phyloP scores from a whole-genome alignment of 2,797 vertebrate genomes.

The Ptychadena robeensis region DNA sequence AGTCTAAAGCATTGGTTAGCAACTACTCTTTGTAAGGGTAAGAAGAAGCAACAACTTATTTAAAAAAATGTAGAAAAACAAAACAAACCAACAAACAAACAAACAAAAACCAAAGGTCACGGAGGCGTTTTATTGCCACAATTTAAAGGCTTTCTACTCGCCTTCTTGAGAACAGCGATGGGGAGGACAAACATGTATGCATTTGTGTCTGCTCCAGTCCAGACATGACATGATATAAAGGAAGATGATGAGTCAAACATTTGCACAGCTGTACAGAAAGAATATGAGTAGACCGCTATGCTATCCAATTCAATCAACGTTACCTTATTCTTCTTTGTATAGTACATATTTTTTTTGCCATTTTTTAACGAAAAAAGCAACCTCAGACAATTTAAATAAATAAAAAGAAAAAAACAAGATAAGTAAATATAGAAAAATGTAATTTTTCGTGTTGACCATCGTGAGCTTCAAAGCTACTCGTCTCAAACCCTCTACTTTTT shows the following conservation, averaged over 20 bases:
- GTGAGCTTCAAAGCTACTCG: slow-evolving; percentile 51
- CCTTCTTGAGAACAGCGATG: slow-evolving; percentile 11
- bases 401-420: slow-evolving; percentile 35
- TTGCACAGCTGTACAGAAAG: slow-evolving; percentile 48
- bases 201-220: slow-evolving; percentile 40
- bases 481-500: slow-evolving; percentile 31
- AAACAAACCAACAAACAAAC: too few relatives aligned
- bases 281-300: slow-evolving; percentile 40
- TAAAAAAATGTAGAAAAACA: slow-evolving; percentile 62
- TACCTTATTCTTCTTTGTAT: slow-evolving; percentile 38
- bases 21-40: slow-evolving; percentile 12
- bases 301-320: slow-evolving; percentile 36
- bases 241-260: slow-evolving; percentile 43
- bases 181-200: slow-evolving; percentile 40
- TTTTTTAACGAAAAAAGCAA: slow-evolving; percentile 4
- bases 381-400: slow-evolving; percentile 35
- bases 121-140: slow-evolving; percentile 68
- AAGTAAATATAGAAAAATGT: slow-evolving; percentile 55
- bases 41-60: slow-evolving; percentile 61
- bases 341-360: slow-evolving; percentile 35
- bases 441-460: slow-evolving; percentile 56
- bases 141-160: slow-evolving; percentile 67
- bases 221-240: slow-evolving; percentile 34
- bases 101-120: slow-evolving; percentile 78
- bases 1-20: slow-evolving; percentile 10